A percentile compares a stretch with the other conserved stretches of the same genome.
phyloP scores from a whole-genome alignment of 2,113 vertebrate species.

The Caloenas nicobarica region DNA sequence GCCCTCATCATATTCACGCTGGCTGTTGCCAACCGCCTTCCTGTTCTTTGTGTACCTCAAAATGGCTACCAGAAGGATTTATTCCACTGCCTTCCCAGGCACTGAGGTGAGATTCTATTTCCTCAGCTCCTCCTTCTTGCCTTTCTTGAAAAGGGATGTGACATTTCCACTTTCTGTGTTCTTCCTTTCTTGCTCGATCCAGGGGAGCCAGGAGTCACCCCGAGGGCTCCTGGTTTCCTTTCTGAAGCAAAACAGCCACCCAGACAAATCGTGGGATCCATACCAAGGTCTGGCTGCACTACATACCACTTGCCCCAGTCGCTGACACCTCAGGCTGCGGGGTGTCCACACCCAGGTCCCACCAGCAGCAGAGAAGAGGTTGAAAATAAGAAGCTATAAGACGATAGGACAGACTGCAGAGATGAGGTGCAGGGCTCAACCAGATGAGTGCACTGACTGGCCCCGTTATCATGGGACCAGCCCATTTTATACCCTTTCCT shows the following conservation, averaged over 20 bases:
- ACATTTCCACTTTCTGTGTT: background rate
- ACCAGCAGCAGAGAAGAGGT: too few relatives aligned
- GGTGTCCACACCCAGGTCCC: too few relatives aligned
- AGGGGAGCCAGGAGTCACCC: background rate
- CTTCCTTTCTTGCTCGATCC: background rate
- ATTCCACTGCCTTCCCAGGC: background rate
- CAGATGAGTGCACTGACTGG: too few relatives aligned
- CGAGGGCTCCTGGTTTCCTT: too few relatives aligned
- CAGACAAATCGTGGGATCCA: background rate
- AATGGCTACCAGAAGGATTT: background rate
- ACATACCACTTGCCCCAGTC: background rate
- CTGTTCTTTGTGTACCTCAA: background rate
- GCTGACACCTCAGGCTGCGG: too few relatives aligned
- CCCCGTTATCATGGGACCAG: too few relatives aligned
- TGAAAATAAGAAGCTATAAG: too few relatives aligned
- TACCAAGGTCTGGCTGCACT: background rate
- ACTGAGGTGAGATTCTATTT: background rate
- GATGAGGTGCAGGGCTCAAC: too few relatives aligned
- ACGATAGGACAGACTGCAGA: too few relatives aligned
- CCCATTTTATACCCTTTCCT: too few relatives aligned
- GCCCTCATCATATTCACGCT: too few relatives aligned
- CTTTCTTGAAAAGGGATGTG: background rate
- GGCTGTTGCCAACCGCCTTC: background rate
- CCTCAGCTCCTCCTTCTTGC: background rate
- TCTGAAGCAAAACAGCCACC: too few relatives aligned